Evolutionary conservation across 1,140 invertebrate genomes (phyloP), one percentile per base, ranked within the genome.

Genomic region (Diabrotica virgifera): DNA sequence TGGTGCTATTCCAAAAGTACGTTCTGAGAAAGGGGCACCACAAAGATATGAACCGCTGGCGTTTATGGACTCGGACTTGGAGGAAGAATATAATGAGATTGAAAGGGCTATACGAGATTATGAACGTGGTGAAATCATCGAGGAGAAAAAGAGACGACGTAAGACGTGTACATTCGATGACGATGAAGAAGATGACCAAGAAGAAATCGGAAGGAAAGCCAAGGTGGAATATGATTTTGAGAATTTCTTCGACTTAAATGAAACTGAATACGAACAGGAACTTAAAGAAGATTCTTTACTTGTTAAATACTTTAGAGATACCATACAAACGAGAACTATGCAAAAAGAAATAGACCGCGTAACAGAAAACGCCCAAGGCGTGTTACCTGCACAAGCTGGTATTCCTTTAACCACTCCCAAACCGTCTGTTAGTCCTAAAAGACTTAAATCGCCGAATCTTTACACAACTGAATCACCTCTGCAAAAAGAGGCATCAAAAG

Each of bases 371-470:
- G 12, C 62, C 4, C 11, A 53, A 13, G 38, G 12, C 5, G 50
- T 37, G 10, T 63, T 60, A 13, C 66, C 69, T 36, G 69, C 69
- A 0, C 24, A 53, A 13, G 55, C 57, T 11, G 61, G 64, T 14
- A 70, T 70, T 61, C 69, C 69, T 13, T 54, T 70, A 14, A 70
- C 69, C n/a, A 68, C 66, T 10, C 69, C 69, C 2, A 65, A 58
- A 50, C 55, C 36, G 10, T 62, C 54, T 57, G 38, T 63, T 52
- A 61, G 53, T 14, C 69, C 69, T 2, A 68, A 54, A 24, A 50
- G 69, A 35, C 12, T 52, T 5, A 59, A 55, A 57, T 65, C 64
- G 4, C 46, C 69, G 6, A 59, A 66, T 40, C 63, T 51, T 36
- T 13, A 63, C 3, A 61, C 54, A 53, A 46, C 60, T 10, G 63